Conservation (phyloP, 2,113 vertebrate species). For the Eonycteris spelaea region DNA sequence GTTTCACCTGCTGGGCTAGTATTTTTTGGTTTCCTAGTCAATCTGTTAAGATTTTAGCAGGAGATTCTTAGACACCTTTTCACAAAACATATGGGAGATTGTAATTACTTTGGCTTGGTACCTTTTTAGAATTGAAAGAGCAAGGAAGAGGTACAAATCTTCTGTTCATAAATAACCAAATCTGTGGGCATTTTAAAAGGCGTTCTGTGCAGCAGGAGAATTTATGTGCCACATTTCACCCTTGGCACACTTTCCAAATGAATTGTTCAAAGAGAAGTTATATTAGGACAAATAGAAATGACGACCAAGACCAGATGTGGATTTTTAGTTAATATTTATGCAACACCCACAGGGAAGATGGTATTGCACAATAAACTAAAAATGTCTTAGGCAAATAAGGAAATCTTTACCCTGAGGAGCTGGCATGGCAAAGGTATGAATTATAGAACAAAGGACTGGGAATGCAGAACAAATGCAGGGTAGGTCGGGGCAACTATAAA, state of each 20-base stretch:
- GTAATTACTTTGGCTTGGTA: conserved; percentile 65
- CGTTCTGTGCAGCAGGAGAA: conserved; percentile 55
- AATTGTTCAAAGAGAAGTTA: conserved; percentile 77
- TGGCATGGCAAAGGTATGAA: conserved; percentile 74
- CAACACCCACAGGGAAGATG: conserved; percentile 78
- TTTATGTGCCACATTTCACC: conserved; percentile 74
- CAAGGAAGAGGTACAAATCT: conserved; percentile 71
- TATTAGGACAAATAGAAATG: conserved; percentile 77
- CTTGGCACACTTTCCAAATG: conserved; percentile 71
- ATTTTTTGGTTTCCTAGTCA: conserved; percentile 34
- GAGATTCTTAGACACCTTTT: conserved; percentile 58
- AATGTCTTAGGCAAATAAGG: conserved; percentile 75
- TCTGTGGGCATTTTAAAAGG: conserved; percentile 65
- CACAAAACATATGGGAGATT: conserved; percentile 59
- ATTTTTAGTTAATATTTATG: conserved; percentile 78
- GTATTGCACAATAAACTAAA: conserved; percentile 77
- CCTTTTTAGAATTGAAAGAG: conserved; percentile 46
- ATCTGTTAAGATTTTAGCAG: conserved; percentile 31
- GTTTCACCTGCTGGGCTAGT: conserved; percentile 58
- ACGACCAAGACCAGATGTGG: conserved; percentile 72
- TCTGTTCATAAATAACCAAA: conserved; percentile 74
- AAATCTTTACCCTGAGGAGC: conserved; percentile 71
- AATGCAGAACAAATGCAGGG: conserved; percentile 69
- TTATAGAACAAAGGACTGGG: conserved; percentile 72
- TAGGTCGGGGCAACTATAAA: conserved; percentile 62